Evolutionary conservation across 2,888 invertebrate species (phyloP).

Genomic region (Agrotis puta): DNA sequence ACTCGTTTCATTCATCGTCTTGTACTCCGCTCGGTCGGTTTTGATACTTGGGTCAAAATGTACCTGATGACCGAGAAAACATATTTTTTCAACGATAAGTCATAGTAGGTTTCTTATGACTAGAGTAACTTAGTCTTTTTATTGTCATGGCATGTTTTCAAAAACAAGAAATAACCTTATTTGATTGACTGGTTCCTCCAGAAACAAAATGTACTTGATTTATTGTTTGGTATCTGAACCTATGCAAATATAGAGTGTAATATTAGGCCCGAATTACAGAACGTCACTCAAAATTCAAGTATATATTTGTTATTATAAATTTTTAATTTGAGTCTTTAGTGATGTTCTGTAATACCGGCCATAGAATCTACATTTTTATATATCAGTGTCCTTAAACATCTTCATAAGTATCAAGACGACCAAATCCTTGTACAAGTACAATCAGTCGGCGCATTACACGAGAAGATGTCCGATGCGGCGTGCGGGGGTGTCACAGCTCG

Average conservation of each 20-base stretch:
- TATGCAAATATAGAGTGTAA: too few species aligned
- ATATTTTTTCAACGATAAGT: neutral
- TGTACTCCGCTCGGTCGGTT: slow-evolving; percentile 63
- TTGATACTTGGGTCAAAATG: slow-evolving; percentile 67
- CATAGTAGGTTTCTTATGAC: neutral
- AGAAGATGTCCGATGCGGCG: slow-evolving; percentile 82
- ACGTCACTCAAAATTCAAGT: too few species aligned
- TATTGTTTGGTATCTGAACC: neutral
- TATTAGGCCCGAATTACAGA: too few species aligned
- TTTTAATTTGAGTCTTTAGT: too few species aligned
- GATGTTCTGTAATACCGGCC: too few species aligned
- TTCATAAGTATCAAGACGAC: slow-evolving; percentile 68
- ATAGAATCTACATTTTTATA: too few species aligned
- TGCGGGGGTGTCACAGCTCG: slow-evolving; percentile 65
- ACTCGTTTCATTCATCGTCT: slow-evolving; percentile 82
- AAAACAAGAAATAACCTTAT: neutral
- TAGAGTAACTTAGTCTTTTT: too few species aligned
- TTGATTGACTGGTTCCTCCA: neutral
- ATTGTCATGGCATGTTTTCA: too few species aligned
- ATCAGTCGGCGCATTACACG: slow-evolving; percentile 81
- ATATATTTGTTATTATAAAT: too few species aligned
- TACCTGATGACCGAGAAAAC: accelerated
- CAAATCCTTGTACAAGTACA: slow-evolving; percentile 70
- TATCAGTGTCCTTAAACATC: neutral
- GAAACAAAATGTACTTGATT: neutral